phyloP scores from a whole-genome alignment of 1,140 invertebrate genomes.

The Limonius californicus region DNA sequence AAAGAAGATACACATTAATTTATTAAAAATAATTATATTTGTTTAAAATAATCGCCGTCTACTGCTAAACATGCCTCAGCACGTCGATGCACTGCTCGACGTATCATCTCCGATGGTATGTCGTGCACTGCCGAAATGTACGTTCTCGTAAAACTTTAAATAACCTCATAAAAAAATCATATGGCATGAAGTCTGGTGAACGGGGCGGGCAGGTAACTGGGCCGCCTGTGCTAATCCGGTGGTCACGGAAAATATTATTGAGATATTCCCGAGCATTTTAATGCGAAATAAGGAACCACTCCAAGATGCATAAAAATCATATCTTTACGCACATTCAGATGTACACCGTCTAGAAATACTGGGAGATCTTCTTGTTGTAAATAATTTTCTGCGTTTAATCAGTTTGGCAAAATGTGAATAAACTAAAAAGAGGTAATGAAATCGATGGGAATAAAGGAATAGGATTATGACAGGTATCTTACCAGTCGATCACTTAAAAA shows the following conservation, averaged over 20 bases:
- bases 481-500: not conserved
- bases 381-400: too few species aligned
- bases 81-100: too few species aligned
- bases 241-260: too few species aligned
- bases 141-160: not conserved
- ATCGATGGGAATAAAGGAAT: too few species aligned
- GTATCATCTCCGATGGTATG: not conserved
- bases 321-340: not conserved
- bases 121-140: not conserved
- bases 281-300: not conserved
- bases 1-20: too few species aligned
- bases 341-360: not conserved
- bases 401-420: too few species aligned
- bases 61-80: too few species aligned
- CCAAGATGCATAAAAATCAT: not conserved
- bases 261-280: not conserved
- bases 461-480: too few species aligned
- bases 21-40: too few species aligned
- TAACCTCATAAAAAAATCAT: not conserved
- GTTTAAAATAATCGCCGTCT: too few species aligned
- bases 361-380: too few species aligned
- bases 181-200: not conserved
- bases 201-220: not conserved
- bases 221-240: not conserved
- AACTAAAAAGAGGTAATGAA: too few species aligned